Conservation (phyloP, 1,140 invertebrate genomes). For the Carposina sasakii region DNA sequence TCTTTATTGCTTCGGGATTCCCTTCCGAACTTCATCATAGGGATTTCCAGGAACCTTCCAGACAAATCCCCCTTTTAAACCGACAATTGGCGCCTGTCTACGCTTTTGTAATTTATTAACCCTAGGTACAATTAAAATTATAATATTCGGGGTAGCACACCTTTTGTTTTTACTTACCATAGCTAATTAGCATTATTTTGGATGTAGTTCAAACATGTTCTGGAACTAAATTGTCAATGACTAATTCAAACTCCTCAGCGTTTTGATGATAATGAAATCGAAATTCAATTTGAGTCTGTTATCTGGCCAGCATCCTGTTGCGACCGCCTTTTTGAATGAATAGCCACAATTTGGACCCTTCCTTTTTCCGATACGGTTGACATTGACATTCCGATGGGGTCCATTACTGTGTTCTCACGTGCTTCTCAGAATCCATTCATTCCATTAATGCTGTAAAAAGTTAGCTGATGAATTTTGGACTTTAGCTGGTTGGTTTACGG, state of each 20-base stretch:
- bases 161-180: no score
- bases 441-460: slow-evolving; percentile 27
- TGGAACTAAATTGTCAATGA: no score
- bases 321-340: no score
- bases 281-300: no score
- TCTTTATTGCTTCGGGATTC: slow-evolving; percentile 33
- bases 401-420: slow-evolving; percentile 55
- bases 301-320: no score
- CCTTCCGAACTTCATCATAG: slow-evolving; percentile 57
- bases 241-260: no score
- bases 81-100: slow-evolving; percentile 44
- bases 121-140: no score
- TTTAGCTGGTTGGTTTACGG: slow-evolving; percentile 28
- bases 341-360: no score
- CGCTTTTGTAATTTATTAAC: slow-evolving; percentile 17
- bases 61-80: background rate
- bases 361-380: slow-evolving; percentile 41
- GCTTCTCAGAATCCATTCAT: slow-evolving; percentile 65
- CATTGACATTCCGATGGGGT: slow-evolving; percentile 49
- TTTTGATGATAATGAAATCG: no score
- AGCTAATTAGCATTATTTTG: no score
- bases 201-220: no score
- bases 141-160: no score
- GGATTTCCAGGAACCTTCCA: slow-evolving; percentile 38
- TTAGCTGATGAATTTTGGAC: slow-evolving; percentile 22